Evolutionary conservation across 2,888 invertebrate genomes (phyloP).

Genomic region (Lithophane ornitopus): DNA sequence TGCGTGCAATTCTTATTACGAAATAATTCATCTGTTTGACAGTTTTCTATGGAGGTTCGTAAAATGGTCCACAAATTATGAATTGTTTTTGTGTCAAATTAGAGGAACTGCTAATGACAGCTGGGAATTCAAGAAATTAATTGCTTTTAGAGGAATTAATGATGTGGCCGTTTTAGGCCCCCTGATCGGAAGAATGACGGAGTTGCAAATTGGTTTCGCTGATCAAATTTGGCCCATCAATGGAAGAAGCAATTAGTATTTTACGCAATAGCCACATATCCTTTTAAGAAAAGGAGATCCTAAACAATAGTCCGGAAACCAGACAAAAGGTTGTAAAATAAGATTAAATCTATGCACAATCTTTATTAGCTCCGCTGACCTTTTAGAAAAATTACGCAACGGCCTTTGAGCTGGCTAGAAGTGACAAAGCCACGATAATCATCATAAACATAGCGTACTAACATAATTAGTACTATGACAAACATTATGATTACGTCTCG

Average conservation of each 20-base stretch:
- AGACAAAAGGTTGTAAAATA: conserved; percentile 37
- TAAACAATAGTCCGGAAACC: conserved; percentile 47
- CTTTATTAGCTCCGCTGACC: conserved; percentile 38
- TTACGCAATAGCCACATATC: conserved; percentile 16
- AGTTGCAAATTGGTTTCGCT: neutral
- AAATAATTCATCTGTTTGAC: too few species aligned
- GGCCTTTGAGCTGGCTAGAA: conserved; percentile 22
- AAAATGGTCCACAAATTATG: too few species aligned
- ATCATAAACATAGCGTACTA: conserved; percentile 30
- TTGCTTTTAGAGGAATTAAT: too few species aligned
- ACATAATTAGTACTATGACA: conserved; percentile 53
- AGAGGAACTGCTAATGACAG: too few species aligned
- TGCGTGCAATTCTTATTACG: too few species aligned
- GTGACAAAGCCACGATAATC: conserved; percentile 52
- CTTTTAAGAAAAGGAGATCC: conserved; percentile 3
- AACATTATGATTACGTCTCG: conserved; percentile 24
- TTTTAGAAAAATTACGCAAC: conserved; percentile 24
- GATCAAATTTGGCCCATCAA: conserved; percentile 1
- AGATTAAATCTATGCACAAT: conserved; percentile 41
- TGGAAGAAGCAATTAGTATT: conserved; percentile 2
- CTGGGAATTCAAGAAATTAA: too few species aligned
- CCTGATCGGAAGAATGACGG: neutral
- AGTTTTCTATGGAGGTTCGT: too few species aligned
- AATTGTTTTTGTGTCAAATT: too few species aligned
- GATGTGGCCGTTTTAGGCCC: too few species aligned